Evolutionary conservation across 2,797 vertebrate species (phyloP).

Genomic region (Neoniphon sammara): DNA sequence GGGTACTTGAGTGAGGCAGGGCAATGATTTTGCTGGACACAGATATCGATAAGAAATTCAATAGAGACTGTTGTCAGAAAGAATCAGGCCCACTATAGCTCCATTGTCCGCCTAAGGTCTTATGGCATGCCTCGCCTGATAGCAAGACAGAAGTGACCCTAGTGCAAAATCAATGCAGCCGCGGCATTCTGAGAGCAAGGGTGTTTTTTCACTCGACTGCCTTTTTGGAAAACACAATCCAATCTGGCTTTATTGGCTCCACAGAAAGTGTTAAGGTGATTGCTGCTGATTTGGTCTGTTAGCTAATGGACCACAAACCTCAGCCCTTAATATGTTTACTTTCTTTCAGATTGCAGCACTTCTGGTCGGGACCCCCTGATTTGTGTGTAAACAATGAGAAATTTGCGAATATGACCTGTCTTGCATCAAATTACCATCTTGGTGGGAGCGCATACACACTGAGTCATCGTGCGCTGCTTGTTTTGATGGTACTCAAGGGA

Average conservation of each 20-base stretch:
- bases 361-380: neutral
- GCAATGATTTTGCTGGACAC: conserved; percentile 65
- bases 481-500: conserved; percentile 48
- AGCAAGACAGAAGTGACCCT: conserved; percentile 66
- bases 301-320: conserved; percentile 89
- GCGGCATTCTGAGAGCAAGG: conserved; percentile 54
- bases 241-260: conserved; percentile 87
- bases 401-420: neutral
- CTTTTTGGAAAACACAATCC: conserved; percentile 82
- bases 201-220: conserved; percentile 65
- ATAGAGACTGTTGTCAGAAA: conserved; percentile 55
- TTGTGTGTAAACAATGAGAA: neutral
- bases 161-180: conserved; percentile 67
- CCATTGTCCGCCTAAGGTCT: conserved; percentile 59
- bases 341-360: conserved; percentile 72
- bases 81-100: conserved; percentile 48
- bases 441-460: neutral
- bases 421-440: neutral
- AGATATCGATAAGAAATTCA: conserved; percentile 72
- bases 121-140: conserved; percentile 47
- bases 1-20: conserved; percentile 52
- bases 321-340: conserved; percentile 89
- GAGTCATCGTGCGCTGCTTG: conserved; percentile 26
- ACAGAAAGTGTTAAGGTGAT: conserved; percentile 88
- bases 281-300: conserved; percentile 89